These are phyloP conservation scores for Saccostrea echinata DNA, from an alignment of 1,140 invertebrate species.

Conservation along the genomic window DNA sequence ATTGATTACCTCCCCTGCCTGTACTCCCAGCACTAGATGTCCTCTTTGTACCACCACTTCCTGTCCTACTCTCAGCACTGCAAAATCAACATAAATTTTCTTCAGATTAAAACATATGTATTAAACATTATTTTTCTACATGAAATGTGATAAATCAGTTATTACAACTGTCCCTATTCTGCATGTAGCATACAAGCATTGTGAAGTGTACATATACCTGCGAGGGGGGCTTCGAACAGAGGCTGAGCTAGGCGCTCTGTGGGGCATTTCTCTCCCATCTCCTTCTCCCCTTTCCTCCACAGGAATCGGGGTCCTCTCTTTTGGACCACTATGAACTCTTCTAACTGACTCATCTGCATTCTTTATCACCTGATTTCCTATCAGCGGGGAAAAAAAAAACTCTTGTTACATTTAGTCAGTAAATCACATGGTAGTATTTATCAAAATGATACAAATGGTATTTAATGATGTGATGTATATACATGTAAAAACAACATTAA, in stretches of 20 bases:
- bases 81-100: neutral
- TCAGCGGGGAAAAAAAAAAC: neutral
- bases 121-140: too few relatives aligned
- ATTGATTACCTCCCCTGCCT: constrained; percentile 62
- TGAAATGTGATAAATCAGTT: too few relatives aligned
- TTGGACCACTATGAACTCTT: constrained; percentile 69
- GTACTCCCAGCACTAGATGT: constrained; percentile 72
- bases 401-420: neutral
- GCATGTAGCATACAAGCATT: too few relatives aligned
- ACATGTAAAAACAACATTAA: too few relatives aligned
- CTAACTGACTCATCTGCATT: constrained; percentile 13
- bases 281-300: constrained; percentile 72
- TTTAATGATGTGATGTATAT: too few relatives aligned
- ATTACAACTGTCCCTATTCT: too few relatives aligned
- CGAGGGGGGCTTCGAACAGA: constrained; percentile 60
- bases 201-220: constrained; percentile 53
- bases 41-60: constrained; percentile 71
- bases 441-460: too few relatives aligned
- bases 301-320: constrained; percentile 65
- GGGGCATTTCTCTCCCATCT: constrained; percentile 70
- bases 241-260: constrained; percentile 64
- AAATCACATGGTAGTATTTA: neutral
- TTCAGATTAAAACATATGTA: too few relatives aligned
- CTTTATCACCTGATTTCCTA: neutral
- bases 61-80: constrained; percentile 51